Conservation (phyloP, 2,888 invertebrate genomes). For the Sinohyriopsis cumingii region DNA sequence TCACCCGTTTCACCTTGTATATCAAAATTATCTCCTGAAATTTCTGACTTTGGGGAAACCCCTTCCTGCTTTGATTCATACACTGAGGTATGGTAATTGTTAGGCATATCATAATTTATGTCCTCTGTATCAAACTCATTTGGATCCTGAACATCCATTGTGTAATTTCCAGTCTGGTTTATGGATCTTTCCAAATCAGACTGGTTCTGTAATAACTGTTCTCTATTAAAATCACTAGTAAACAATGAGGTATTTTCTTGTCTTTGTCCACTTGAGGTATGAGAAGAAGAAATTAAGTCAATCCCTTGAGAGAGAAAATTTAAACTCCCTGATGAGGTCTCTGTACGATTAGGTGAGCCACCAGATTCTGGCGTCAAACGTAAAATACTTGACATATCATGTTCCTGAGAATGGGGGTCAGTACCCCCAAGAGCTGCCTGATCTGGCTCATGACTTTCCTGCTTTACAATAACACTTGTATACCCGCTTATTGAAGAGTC, state of each 20-base stretch:
- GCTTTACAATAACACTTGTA: slow-evolving; percentile 50
- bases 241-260: slow-evolving; percentile 36
- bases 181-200: too few relatives aligned
- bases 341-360: slow-evolving; percentile 11
- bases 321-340: too few relatives aligned
- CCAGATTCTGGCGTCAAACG: slow-evolving; percentile 37
- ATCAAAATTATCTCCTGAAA: too few relatives aligned
- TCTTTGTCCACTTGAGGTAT: slow-evolving; percentile 29
- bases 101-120: slow-evolving; percentile 1
- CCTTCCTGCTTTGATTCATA: too few relatives aligned
- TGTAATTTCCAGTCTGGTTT: too few relatives aligned
- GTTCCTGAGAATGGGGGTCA: slow-evolving; percentile 30
- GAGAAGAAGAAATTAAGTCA: slow-evolving; percentile 41
- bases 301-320: slow-evolving; percentile 15
- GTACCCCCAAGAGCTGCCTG: slow-evolving; percentile 22
- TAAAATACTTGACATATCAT: slow-evolving; percentile 18
- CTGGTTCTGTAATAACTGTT: slow-evolving; percentile 9
- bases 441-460: slow-evolving; percentile 45
- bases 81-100: slow-evolving; percentile 10
- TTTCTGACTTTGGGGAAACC: too few relatives aligned
- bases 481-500: slow-evolving; percentile 34
- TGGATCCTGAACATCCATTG: too few relatives aligned
- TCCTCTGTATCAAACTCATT: neutral
- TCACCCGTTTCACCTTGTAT: neutral
- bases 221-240: slow-evolving; percentile 33